A percentile compares a stretch with the other conserved stretches of the same genome.
These are phyloP conservation scores for Pachymerium ferrugineum DNA, from an alignment of 2,888 invertebrate genomes.

Conservation along the genomic window DNA sequence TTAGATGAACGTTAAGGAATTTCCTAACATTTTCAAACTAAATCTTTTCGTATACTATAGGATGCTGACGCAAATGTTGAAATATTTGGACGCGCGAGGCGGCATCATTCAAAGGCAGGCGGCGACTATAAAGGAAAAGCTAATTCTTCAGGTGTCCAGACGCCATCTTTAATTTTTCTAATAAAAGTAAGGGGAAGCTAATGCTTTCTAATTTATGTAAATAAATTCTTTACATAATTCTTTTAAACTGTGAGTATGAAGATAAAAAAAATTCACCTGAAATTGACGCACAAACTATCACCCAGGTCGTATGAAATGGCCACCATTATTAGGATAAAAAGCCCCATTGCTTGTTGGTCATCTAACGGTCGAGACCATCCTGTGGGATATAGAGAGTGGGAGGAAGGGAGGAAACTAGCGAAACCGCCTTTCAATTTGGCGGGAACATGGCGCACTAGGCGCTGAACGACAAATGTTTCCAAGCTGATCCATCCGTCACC, in stretches of 20 bases:
- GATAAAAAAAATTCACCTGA: neutral
- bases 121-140: neutral
- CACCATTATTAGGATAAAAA: no score
- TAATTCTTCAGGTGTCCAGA: constrained; percentile 13
- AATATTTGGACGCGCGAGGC: neutral
- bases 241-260: no score
- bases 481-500: constrained; percentile 13
- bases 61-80: neutral
- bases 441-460: neutral
- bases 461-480: neutral
- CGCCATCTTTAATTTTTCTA: neutral
- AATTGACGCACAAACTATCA: neutral
- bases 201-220: no score
- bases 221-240: no score
- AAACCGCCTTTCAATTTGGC: neutral
- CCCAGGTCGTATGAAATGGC: no score
- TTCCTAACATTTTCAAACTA: neutral
- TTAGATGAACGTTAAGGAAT: no score
- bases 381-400: no score
- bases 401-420: no score
- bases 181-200: no score
- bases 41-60: neutral
- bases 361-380: no score
- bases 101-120: neutral
- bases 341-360: no score